Base-by-base conservation (phyloP, 1,140 invertebrate genomes). In the Pseudomyrmex concolor region DNA sequence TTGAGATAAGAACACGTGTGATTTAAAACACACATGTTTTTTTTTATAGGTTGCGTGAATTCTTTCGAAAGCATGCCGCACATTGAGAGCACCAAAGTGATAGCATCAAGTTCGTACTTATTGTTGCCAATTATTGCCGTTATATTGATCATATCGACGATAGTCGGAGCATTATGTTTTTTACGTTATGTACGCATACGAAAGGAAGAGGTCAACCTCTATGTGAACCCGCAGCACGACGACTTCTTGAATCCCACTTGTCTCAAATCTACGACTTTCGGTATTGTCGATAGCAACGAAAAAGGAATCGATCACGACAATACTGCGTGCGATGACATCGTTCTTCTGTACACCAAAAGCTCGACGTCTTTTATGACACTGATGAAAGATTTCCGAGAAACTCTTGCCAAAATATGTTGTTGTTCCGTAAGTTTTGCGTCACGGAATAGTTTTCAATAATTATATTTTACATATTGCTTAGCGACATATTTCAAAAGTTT, bases 271-370 rank as follows among this genome's bases (percentile, higher is more conserved):
- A 45, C 9, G 12, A 19, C 45, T 50, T 51, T 74, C 7, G 34
- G n/a, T 13, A 45, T 80, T 13, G 1, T 17, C 22, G 63, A 34
- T 2, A 45, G 13, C 2, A 71, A 59, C 13, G n/a, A 77, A 2
- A 59, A 78, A 2, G 4, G 3, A 64, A 62, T 51, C 13, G 4
- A 55, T 48, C 63, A 34, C 1, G 12, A 15, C 50, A 55, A 54
- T 34, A 19, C 82, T 48, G 68, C 72, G 48, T 67, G 64, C 2
- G 72, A 76, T 25, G 84, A 88, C n/a, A 90, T 92, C 17, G 63
- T 92, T 19, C 78, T 92, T 10, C 50, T 92, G 7, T 92, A 92
- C 64, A 81, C 87, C 8, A 90, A 86, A 50, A 87, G 84, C 59
- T 83, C 91, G 7, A 67, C 86, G 17, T 70, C 87, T 8, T 92